These are phyloP conservation scores for Sebastes hubbsi DNA, from an alignment of 2,797 vertebrate genomes.

Conservation along the genomic window DNA sequence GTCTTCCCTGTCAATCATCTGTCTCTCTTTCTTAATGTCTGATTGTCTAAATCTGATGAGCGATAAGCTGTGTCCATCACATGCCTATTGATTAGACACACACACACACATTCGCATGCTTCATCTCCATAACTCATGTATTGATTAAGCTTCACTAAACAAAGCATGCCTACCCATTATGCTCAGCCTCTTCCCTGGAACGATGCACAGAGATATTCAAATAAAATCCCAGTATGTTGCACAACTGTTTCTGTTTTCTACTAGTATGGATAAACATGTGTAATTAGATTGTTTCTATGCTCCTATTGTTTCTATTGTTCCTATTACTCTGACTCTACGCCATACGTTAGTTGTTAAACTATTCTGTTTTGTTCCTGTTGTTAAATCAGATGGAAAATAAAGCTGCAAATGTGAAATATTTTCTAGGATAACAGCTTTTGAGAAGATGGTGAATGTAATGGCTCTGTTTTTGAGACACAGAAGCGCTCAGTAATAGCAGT, in stretches of 20 bases:
- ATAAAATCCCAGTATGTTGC: constrained; percentile 1
- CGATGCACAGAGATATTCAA: constrained; percentile 26
- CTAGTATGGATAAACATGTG: neutral
- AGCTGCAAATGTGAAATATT: neutral
- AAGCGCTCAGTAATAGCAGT: neutral
- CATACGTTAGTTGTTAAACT: neutral
- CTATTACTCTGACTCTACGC: neutral
- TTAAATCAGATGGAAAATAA: neutral
- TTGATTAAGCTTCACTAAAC: constrained; percentile 64
- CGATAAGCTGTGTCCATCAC: constrained; percentile 39
- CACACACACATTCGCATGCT: neutral
- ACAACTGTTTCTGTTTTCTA: neutral
- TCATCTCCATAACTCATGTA: constrained; percentile 49
- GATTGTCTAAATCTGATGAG: constrained; percentile 34
- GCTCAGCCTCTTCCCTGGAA: neutral
- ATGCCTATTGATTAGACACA: constrained; percentile 44
- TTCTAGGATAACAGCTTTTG: neutral
- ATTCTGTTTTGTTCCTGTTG: neutral
- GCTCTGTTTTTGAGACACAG: neutral
- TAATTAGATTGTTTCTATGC: neutral
- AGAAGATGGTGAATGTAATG: neutral
- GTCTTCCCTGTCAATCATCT: constrained; percentile 25
- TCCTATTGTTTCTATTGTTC: neutral
- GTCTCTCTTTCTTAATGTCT: constrained; percentile 20
- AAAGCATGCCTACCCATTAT: constrained; percentile 41